Evolutionary conservation across 2,113 vertebrate genomes (phyloP), one percentile per base, ranked within the genome.

Genomic region (Labeo rohita): DNA sequence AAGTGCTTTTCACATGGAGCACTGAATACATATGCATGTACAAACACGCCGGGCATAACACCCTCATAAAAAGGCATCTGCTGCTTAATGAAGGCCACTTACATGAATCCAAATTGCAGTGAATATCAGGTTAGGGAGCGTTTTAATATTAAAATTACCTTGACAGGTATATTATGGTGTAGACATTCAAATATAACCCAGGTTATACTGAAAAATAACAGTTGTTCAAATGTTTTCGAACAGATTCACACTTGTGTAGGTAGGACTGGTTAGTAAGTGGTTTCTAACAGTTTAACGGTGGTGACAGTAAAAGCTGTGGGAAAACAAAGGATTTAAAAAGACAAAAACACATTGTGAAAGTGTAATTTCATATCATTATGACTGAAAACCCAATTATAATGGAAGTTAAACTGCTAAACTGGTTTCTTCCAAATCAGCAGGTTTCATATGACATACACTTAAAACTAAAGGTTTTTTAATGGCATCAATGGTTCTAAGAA

Each of bases 21-120:
- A 8, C 68, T 68, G 76, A 86, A 86, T 84, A 15, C n/a, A 36
- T 75, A 43, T 72, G 63, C 88, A 73, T 81, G 88, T 45, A 56
- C 88, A 82, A 86, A 80, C 85, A 86, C 13, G 85, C 78, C 36
- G 23, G 70, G 65, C 28, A 70, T 59, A 72, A 79, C 80, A 56
- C 45, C 49, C 47, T 61, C 21, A 36, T 77, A 68, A 23, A 72
- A 68, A 84, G 50, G 47, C 8, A 87, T 78, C 70, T 77, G 68
- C 45, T n/a, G 47, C 13, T n/a, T 84, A 74, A 86, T 84, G 45
- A 21, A 76, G 28, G 18, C 77, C 76, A 83, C 52, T 86, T 80
- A 72, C 61, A 77, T 39, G 16, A 52, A 59, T 36, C 49, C 28
- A 84, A 72, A 28, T 66, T 15, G 13, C 73, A 36, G 21, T 66